Evolutionary conservation across 2,797 vertebrate species (phyloP).

Genomic region (Eulemur mongoz): DNA sequence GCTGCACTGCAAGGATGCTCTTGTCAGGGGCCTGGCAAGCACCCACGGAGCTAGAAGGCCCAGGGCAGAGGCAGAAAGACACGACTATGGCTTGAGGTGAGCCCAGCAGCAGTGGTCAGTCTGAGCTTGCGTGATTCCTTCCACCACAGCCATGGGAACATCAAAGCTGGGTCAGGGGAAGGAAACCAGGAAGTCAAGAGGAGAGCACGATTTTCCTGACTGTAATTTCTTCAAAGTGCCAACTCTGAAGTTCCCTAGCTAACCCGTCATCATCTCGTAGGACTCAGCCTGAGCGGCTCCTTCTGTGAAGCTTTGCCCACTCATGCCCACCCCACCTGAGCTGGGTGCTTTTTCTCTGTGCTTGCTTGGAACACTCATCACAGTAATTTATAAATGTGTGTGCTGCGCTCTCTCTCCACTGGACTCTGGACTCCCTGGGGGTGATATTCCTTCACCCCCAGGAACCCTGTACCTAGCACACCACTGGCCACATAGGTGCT

Average conservation of each 20-base stretch:
- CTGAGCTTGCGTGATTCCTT: neutral
- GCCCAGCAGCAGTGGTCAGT: neutral
- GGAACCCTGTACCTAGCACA: neutral
- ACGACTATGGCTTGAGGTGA: neutral
- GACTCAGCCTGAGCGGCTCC: neutral
- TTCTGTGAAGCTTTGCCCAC: neutral
- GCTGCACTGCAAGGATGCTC: neutral
- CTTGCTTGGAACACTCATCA: neutral
- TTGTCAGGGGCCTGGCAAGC: neutral
- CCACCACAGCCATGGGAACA: neutral
- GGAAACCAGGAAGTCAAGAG: neutral
- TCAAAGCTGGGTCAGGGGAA: neutral
- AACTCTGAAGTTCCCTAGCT: neutral
- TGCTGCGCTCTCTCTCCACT: neutral
- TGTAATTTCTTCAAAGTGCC: neutral
- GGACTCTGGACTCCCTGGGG: neutral
- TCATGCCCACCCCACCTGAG: rapidly evolving
- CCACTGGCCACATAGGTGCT: rapidly evolving
- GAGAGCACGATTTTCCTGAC: neutral
- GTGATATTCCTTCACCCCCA: neutral
- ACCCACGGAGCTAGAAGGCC: neutral
- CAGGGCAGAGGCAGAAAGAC: neutral
- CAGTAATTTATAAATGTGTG: neutral
- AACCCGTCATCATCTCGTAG: too few species aligned
- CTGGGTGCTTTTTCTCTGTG: neutral